Conservation (phyloP, 1,140 invertebrate species). For the Drosophila takahashii region DNA sequence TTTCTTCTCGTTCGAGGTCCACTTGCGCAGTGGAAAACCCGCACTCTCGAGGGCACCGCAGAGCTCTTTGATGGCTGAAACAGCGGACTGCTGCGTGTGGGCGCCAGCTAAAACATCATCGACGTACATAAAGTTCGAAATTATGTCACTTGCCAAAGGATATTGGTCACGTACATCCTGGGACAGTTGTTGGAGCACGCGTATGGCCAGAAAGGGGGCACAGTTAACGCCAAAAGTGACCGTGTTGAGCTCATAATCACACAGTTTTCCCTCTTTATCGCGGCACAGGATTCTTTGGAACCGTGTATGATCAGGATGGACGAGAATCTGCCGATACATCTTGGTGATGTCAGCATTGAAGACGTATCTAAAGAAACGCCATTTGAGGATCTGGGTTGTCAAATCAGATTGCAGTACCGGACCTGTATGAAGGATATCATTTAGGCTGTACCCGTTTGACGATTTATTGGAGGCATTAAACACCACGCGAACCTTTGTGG, state of each 20-base stretch:
- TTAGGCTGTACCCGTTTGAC: background rate
- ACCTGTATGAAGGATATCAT: background rate
- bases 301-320: background rate
- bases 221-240: background rate
- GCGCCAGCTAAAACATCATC: background rate
- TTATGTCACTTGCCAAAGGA: slow-evolving; percentile 1
- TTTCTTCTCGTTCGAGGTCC: background rate
- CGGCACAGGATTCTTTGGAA: background rate
- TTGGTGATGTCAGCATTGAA: background rate
- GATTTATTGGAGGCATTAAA: background rate
- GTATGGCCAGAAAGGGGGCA: background rate
- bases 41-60: background rate
- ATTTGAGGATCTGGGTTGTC: background rate
- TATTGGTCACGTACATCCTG: slow-evolving; percentile 1
- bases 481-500: too few relatives aligned
- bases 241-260: background rate
- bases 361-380: background rate
- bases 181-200: background rate
- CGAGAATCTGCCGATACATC: background rate
- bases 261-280: background rate
- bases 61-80: background rate
- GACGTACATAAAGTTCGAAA: background rate
- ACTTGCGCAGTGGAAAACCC: background rate
- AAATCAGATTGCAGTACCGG: background rate
- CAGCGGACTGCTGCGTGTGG: background rate